Conservation (phyloP, 2,797 vertebrate species). For the Esox lucius region DNA sequence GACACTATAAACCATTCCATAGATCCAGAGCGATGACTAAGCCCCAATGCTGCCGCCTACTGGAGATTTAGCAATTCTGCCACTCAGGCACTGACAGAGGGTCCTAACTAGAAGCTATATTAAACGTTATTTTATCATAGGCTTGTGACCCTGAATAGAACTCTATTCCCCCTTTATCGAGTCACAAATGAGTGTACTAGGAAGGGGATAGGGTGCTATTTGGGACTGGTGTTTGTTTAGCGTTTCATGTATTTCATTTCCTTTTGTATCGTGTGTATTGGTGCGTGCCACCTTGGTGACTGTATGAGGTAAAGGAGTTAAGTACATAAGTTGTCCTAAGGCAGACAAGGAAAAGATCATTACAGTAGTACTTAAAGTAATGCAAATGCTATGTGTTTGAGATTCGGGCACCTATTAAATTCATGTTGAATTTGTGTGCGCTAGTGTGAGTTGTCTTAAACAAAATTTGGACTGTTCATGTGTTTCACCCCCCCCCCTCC, state of each 20-base stretch:
- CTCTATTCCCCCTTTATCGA: not conserved
- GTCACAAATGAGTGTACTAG: not conserved
- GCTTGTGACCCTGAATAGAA: not conserved
- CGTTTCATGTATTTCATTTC: not conserved
- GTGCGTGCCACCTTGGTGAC: conserved; percentile 30
- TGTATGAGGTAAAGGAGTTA: conserved; percentile 23
- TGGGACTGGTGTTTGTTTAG: conserved; percentile 9
- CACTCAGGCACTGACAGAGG: conserved; percentile 20
- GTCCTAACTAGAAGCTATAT: not conserved
- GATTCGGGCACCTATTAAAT: conserved; percentile 52
- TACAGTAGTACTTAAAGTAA: conserved; percentile 15
- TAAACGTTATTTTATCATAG: not conserved
- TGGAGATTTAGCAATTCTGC: conserved; percentile 46
- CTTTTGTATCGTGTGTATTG: conserved; percentile 51
- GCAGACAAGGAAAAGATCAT: conserved; percentile 38
- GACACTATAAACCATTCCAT: conserved; percentile 23
- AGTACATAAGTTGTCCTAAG: conserved; percentile 27
- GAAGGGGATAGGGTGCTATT: too few relatives aligned
- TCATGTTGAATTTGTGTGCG: conserved; percentile 42
- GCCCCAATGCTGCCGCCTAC: not conserved
- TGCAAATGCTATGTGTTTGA: conserved; percentile 58
- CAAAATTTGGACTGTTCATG: not conserved
- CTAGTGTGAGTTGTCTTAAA: conserved; percentile 4
- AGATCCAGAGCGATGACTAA: not conserved
- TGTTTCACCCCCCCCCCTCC: too few relatives aligned